Conservation (phyloP, 37 sponge, comb jelly and placozoan species). For the Spongilla lacustris region DNA sequence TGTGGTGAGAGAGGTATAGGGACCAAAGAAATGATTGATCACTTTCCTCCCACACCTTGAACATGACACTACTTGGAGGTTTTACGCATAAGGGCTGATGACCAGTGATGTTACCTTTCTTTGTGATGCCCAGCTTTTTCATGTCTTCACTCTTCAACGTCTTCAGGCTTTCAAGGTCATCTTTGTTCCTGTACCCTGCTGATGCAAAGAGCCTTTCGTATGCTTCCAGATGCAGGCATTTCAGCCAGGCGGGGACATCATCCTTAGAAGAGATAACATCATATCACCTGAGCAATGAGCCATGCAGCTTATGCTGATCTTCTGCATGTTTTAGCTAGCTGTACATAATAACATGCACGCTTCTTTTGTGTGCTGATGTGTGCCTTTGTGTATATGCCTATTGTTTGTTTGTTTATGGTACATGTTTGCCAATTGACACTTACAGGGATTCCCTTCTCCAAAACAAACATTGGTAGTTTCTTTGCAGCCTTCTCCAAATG, state of each 20-base stretch:
- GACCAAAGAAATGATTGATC: too few species aligned
- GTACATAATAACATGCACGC: too few species aligned
- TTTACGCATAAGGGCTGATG: too few species aligned
- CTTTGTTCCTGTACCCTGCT: conserved; percentile 63
- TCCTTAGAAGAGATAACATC: conserved; percentile 39
- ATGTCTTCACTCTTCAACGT: conserved; percentile 46
- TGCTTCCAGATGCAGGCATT: conserved; percentile 41
- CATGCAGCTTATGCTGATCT: too few species aligned
- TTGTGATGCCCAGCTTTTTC: conserved; percentile 71
- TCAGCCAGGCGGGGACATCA: conserved; percentile 55
- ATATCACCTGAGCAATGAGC: not conserved
- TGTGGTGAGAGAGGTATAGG: too few species aligned
- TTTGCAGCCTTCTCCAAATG: conserved; percentile 45
- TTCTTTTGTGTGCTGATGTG: too few species aligned
- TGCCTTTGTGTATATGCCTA: too few species aligned
- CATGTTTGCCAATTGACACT: not conserved
- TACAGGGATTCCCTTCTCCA: conserved; percentile 46
- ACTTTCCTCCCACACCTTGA: too few species aligned
- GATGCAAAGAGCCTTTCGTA: conserved; percentile 51
- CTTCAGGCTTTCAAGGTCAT: conserved; percentile 70
- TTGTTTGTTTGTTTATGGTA: too few species aligned
- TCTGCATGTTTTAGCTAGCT: too few species aligned
- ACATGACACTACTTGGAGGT: too few species aligned
- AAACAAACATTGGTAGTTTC: conserved; percentile 30
- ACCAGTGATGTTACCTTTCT: conserved; percentile 66